Conservation (phyloP, 64 coral and sea anemone genomes). For the Hydrozoanthus tunicans region DNA sequence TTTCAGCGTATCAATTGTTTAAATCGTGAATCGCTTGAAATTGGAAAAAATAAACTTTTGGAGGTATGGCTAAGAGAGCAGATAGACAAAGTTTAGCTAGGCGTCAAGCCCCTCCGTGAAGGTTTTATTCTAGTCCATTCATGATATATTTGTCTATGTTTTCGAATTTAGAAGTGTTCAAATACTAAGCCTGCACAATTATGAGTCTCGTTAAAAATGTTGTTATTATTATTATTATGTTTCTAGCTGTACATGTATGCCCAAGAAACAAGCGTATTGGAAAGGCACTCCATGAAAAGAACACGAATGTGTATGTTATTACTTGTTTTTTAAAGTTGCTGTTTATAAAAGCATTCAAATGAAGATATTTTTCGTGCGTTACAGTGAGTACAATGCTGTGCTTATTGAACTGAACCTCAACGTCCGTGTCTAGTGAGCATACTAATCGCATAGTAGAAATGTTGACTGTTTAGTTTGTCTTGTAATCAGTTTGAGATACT, state of each 20-base stretch:
- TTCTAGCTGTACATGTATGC: constrained; percentile 38
- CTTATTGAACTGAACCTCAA: neutral
- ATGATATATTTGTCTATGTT: neutral
- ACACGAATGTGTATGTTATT: constrained; percentile 34
- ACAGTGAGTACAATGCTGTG: neutral
- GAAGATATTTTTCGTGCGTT: constrained; percentile 24
- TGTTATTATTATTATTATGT: constrained; percentile 12
- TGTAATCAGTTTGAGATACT: constrained; percentile 7
- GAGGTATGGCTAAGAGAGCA: neutral
- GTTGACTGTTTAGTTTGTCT: constrained; percentile 36
- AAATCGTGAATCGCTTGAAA: constrained; percentile 53
- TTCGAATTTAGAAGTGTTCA: constrained; percentile 36
- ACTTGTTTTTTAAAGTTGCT: constrained; percentile 22
- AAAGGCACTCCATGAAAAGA: constrained; percentile 37
- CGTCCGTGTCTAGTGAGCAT: neutral
- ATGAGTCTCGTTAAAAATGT: neutral
- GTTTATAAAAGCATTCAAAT: constrained; percentile 38
- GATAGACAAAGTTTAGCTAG: constrained; percentile 3
- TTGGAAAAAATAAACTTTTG: constrained; percentile 26
- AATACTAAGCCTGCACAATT: constrained; percentile 4
- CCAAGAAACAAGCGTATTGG: constrained; percentile 40
- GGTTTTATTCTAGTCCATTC: neutral
- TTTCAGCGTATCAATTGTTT: neutral
- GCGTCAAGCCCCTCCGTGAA: neutral
- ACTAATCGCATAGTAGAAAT: constrained; percentile 32